Evolutionary conservation across 2,888 invertebrate species (phyloP).

Genomic region (Trichacis sp.): DNA sequence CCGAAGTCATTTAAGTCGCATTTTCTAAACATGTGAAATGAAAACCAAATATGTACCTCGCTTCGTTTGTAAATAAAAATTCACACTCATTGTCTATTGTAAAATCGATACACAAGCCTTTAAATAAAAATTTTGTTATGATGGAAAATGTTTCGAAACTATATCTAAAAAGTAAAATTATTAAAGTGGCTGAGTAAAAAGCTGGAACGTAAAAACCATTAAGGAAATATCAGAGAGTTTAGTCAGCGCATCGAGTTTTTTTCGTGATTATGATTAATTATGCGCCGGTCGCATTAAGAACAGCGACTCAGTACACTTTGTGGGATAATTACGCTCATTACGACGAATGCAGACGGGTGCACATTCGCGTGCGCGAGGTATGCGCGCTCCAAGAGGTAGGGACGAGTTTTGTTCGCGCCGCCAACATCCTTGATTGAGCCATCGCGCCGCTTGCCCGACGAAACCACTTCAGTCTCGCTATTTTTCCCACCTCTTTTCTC

Average conservation of each 20-base stretch:
- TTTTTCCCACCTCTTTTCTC: conserved; percentile 14
- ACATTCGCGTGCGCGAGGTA: neutral
- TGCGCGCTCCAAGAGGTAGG: neutral
- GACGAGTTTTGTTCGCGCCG: conserved; percentile 12
- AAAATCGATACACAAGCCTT: no score
- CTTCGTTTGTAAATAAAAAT: no score
- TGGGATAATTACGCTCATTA: neutral
- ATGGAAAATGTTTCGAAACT: no score
- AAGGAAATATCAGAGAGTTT: no score
- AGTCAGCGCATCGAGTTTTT: neutral
- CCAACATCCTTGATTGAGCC: conserved; percentile 20
- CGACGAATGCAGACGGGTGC: neutral
- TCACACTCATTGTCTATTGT: no score
- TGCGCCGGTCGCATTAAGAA: neutral
- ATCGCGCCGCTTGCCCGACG: conserved; percentile 9
- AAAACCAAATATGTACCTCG: no score
- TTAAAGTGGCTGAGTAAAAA: no score
- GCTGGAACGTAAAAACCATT: no score
- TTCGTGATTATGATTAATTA: neutral
- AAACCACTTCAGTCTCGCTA: conserved; percentile 15
- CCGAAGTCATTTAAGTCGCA: no score
- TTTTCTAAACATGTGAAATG: no score
- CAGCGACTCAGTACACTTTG: neutral
- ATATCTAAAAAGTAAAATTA: no score
- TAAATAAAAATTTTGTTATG: no score